Conservation (phyloP, 1,140 invertebrate species). For the Rhopalosiphum padi region DNA sequence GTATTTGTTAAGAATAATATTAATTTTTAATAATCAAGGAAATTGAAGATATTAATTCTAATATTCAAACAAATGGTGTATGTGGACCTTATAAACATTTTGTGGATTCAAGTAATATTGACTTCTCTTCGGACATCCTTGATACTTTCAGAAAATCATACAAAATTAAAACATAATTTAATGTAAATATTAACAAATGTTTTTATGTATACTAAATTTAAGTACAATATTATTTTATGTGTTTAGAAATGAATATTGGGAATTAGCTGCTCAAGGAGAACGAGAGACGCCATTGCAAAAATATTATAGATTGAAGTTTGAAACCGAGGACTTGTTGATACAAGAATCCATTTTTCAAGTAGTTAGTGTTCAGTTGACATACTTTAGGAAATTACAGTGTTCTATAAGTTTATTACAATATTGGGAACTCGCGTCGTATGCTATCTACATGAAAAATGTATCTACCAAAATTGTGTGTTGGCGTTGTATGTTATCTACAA, state of each 20-base stretch:
- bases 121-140: not conserved
- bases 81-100: not conserved
- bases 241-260: not conserved
- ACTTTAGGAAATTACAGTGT: not conserved
- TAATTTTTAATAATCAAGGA: not conserved
- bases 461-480: no score
- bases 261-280: conserved; percentile 24
- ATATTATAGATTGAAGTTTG: conserved; percentile 28
- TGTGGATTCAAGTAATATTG: not conserved
- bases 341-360: not conserved
- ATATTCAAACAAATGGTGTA: not conserved
- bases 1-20: not conserved
- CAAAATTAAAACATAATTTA: not conserved
- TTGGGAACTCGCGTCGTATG: no score
- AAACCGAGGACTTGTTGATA: not conserved
- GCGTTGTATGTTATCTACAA: no score
- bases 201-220: not conserved
- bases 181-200: not conserved
- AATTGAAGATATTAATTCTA: not conserved
- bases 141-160: not conserved
- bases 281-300: not conserved
- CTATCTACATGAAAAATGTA: no score
- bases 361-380: not conserved
- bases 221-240: not conserved
- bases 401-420: not conserved